Conservation (phyloP, 2,797 vertebrate species). For the Malurus leucopterus region DNA sequence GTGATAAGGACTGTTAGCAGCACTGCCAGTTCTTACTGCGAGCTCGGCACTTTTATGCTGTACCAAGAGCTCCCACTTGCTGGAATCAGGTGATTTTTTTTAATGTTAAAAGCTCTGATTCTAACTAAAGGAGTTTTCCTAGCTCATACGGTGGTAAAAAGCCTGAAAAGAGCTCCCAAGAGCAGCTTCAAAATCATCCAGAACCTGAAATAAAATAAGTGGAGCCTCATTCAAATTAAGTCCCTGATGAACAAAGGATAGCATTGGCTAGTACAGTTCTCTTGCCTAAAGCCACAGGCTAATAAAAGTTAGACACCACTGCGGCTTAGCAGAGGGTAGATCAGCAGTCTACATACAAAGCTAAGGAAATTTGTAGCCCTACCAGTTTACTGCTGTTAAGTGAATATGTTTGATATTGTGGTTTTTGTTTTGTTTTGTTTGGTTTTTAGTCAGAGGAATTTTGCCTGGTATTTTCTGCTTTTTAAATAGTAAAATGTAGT, state of each 20-base stretch:
- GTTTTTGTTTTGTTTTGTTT: not conserved
- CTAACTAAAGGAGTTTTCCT: slow-evolving; percentile 2
- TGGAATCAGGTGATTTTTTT: slow-evolving; percentile 8
- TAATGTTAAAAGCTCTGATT: slow-evolving; percentile 16
- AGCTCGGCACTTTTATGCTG: not conserved
- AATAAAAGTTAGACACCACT: not conserved
- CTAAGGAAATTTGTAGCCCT: not conserved
- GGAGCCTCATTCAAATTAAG: not conserved
- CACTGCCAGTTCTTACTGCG: not conserved
- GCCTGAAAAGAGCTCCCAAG: not conserved
- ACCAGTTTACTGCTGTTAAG: not conserved
- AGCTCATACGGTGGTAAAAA: not conserved
- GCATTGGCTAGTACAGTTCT: not conserved
- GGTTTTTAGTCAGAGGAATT: not conserved
- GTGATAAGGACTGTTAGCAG: not conserved
- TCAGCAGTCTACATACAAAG: not conserved
- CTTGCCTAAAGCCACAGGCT: not conserved
- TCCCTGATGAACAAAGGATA: not conserved
- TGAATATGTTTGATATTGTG: not conserved
- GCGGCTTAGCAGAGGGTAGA: not conserved
- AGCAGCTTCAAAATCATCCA: slow-evolving; percentile 7
- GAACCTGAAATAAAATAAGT: not conserved
- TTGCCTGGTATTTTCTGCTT: not conserved
- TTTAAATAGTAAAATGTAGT: not conserved
- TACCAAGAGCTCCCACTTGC: not conserved